Conservation (phyloP, 2,113 vertebrate species). For the Natator depressus region DNA sequence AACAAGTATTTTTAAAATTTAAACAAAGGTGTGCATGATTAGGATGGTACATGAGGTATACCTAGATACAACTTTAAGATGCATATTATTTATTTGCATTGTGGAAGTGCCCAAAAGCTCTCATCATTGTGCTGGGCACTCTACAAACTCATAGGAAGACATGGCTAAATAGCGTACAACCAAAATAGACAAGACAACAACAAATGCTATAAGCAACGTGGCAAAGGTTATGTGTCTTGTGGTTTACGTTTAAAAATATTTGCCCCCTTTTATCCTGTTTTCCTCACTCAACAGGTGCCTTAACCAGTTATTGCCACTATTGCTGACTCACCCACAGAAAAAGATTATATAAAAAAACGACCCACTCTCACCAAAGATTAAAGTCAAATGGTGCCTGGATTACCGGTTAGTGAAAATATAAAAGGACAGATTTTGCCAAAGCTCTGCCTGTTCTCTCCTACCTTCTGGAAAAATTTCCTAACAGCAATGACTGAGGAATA, state of each 20-base stretch:
- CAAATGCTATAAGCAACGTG: not conserved
- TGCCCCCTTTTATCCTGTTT: not conserved
- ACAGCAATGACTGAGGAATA: not conserved
- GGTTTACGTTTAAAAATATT: not conserved
- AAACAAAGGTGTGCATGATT: too few species aligned
- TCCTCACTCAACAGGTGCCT: not conserved
- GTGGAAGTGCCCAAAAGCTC: too few species aligned
- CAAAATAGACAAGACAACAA: not conserved
- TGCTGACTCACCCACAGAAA: not conserved
- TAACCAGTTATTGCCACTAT: accelerated
- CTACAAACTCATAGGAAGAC: not conserved
- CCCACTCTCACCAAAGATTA: too few species aligned
- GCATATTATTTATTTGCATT: too few species aligned
- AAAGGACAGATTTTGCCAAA: not conserved
- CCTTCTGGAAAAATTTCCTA: not conserved
- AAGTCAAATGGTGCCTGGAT: too few species aligned
- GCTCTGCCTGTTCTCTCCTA: not conserved
- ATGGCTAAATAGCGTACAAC: not conserved
- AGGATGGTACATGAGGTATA: too few species aligned
- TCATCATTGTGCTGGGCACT: not conserved
- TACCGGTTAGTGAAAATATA: not conserved
- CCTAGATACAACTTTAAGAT: too few species aligned
- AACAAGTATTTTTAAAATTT: too few species aligned
- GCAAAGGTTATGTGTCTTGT: not conserved
- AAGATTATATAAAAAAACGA: too few species aligned